Base-by-base conservation (phyloP, 2,888 invertebrate genomes). In the Drosophila barbarae region DNA sequence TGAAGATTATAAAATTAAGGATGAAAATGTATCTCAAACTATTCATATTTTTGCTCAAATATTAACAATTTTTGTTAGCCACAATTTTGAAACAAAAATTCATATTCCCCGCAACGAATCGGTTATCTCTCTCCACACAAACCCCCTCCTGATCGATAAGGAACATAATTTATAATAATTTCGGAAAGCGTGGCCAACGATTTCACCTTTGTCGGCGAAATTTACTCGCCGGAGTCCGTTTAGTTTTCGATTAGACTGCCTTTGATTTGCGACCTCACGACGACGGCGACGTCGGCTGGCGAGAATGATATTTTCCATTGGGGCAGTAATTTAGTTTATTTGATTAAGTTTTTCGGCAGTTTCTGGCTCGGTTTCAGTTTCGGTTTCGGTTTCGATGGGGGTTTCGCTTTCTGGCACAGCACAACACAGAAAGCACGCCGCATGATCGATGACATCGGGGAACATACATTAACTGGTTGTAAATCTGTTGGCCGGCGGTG, bases 161-260 rank as follows among this genome's bases (percentile, higher is more conserved):
- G 55, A 83, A 80, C 77, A 84, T 84, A 84, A 79, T 79, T 79
- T 79, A 79, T 79, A 79, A 79, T 85, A 69, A 79, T 84, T 79
- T 84, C 69, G 63, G 26, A 76, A 78, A 66, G 84, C 76, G 69
- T 76, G 77, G 80, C 75, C 83, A 71, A 84, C 71, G 61, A 66
- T 73, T 76, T 54, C 55, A 76, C 79, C 77, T 86, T 87, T 87
- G 87, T 87, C 87, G 88, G 88, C 86, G 78, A 72, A 75, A 61
- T 67, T 74, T 77, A 82, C 78, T 73, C 83, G 74, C 54, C 73
- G 67, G 67, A 59, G 55, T 75, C 70, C 84, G 73, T 84, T 81
- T 85, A 84, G 85, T 81, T 85, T 85, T 80, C 80, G 85, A 80
- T 80, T 85, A 80, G 85, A 84, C 54, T 74, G 75, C 80, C 78